Evolutionary conservation across 2,888 invertebrate species (phyloP).

Genomic region (Adelognathus sp.): DNA sequence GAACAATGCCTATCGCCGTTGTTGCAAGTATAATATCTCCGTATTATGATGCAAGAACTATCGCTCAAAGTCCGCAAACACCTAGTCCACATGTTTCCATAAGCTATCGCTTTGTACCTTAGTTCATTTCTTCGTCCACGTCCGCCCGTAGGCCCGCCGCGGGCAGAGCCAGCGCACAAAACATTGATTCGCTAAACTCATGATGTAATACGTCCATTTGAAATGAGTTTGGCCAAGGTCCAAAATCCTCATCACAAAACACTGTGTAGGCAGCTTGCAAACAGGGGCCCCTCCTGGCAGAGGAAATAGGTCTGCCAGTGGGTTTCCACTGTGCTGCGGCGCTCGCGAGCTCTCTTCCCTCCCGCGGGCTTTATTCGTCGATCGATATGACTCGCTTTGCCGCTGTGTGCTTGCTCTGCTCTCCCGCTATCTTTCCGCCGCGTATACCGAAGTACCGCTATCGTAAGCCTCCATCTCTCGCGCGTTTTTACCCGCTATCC

Average conservation of each 20-base stretch:
- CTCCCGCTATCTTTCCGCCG: conserved; percentile 20
- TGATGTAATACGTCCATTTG: conserved; percentile 79
- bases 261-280: conserved; percentile 74
- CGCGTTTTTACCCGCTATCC: conserved; percentile 48
- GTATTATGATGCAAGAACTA: no score
- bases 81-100: not conserved
- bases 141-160: conserved; percentile 12
- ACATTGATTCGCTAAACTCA: conserved; percentile 79
- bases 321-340: conserved; percentile 54
- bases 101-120: not conserved
- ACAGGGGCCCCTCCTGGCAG: conserved; percentile 73
- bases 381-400: conserved; percentile 74
- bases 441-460: conserved; percentile 52
- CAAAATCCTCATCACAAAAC: conserved; percentile 76
- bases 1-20: no score
- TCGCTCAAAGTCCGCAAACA: not conserved
- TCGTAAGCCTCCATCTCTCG: conserved; percentile 54
- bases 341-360: conserved; percentile 63
- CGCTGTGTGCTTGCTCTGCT: conserved; percentile 48
- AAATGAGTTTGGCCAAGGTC: conserved; percentile 77
- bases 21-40: no score
- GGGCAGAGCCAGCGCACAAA: conserved; percentile 63
- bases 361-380: conserved; percentile 71
- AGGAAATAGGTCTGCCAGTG: conserved; percentile 75
- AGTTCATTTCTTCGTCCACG: not conserved